These are phyloP conservation scores for Agriopis aurantiaria DNA, from an alignment of 2,888 invertebrate species.

Conservation along the genomic window DNA sequence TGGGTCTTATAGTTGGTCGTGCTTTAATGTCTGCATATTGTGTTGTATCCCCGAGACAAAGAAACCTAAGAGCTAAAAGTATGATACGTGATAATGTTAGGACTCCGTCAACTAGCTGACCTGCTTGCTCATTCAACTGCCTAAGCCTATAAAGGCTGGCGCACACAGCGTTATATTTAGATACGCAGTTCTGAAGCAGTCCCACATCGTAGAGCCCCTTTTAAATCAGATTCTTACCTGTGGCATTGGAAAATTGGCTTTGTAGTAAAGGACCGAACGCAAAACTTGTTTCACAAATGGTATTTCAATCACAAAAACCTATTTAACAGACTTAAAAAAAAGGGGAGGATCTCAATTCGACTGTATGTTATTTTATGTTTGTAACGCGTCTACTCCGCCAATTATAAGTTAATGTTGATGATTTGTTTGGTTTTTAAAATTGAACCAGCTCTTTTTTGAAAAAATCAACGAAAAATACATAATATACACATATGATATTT, in stretches of 20 bases:
- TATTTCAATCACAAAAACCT: no score
- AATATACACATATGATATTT: no score
- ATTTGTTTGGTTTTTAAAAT: no score
- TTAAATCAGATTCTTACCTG: conserved; percentile 2
- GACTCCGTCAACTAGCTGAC: conserved; percentile 38
- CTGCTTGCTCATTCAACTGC: conserved; percentile 54
- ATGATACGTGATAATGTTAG: neutral
- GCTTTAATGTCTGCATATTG: no score
- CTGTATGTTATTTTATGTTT: no score
- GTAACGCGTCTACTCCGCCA: no score
- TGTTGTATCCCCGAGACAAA: neutral
- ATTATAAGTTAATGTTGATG: no score
- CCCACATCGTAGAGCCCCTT: neutral
- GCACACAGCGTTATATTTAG: conserved; percentile 16
- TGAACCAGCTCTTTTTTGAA: no score
- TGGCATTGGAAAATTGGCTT: conserved; percentile 5
- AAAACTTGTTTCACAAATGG: neutral
- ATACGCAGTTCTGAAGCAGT: conserved; percentile 24
- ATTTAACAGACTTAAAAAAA: no score
- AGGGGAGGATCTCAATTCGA: no score
- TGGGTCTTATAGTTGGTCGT: no score
- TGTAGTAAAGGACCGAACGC: neutral
- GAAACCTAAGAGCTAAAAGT: neutral
- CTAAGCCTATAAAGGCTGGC: conserved; percentile 34
- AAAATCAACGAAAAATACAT: no score